Evolutionary conservation across 2,888 invertebrate genomes (phyloP).

Genomic region (Villa cingulata): DNA sequence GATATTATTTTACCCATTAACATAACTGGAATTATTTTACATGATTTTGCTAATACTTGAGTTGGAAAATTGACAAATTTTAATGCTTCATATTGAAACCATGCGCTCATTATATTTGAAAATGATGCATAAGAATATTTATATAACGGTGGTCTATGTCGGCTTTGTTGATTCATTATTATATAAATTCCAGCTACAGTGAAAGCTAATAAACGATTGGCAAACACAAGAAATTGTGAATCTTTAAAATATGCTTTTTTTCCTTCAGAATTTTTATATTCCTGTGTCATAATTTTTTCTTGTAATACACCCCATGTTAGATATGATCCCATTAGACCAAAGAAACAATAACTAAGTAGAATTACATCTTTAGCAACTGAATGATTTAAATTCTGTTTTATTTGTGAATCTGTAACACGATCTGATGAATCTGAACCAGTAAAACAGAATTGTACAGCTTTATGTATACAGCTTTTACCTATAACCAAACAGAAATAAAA

Average conservation of each 20-base stretch:
- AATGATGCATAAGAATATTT: constrained; percentile 93
- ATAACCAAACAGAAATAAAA: constrained; percentile 1
- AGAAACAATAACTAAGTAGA: constrained; percentile 62
- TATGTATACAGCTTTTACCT: constrained; percentile 26
- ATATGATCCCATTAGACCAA: constrained; percentile 80
- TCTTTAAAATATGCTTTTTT: constrained; percentile 62
- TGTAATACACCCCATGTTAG: constrained; percentile 93
- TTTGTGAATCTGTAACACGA: constrained; percentile 38
- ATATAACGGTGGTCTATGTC: constrained; percentile 76
- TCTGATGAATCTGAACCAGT: constrained; percentile 27
- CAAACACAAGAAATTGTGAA: constrained; percentile 93
- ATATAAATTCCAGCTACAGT: constrained; percentile 54
- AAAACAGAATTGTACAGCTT: constrained; percentile 30
- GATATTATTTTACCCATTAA: constrained; percentile 91
- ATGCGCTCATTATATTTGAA: constrained; percentile 95
- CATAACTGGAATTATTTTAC: constrained; percentile 97
- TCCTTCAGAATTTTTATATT: constrained; percentile 51
- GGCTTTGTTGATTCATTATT: constrained; percentile 43
- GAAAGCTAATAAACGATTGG: constrained; percentile 83
- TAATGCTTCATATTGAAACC: constrained; percentile 99
- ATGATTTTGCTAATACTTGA: constrained; percentile 94
- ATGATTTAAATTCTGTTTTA: constrained; percentile 33
- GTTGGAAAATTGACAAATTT: constrained; percentile 98
- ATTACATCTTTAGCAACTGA: constrained; percentile 45
- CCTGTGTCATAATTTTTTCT: constrained; percentile 94